These are phyloP conservation scores for Malurus melanocephalus DNA, from an alignment of 2,113 vertebrate species.

Conservation along the genomic window DNA sequence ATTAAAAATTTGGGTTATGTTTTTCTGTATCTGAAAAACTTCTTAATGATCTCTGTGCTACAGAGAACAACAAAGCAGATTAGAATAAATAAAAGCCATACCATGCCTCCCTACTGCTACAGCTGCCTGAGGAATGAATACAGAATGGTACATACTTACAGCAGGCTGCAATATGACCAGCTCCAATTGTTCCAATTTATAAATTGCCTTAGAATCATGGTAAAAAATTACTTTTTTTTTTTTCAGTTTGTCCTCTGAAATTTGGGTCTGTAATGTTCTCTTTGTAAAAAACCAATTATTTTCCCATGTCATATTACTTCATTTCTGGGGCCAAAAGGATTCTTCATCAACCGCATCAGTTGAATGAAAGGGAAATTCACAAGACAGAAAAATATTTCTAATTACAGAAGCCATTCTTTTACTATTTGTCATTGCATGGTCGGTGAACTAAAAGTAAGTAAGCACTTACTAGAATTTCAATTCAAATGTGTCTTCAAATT, in stretches of 20 bases:
- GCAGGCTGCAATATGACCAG: background rate
- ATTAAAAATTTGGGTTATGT: conserved; percentile 18
- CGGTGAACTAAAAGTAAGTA: background rate
- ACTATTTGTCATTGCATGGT: background rate
- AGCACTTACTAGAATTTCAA: background rate
- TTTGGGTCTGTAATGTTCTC: background rate
- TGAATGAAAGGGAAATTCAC: background rate
- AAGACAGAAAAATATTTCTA: background rate
- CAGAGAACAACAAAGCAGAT: conserved; percentile 30
- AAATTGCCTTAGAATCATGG: background rate
- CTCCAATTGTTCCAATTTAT: background rate
- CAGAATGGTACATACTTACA: background rate
- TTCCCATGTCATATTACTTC: background rate
- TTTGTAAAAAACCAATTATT: background rate
- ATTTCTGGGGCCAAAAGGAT: background rate
- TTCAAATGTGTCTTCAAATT: background rate
- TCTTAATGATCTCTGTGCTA: background rate
- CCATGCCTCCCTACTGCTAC: background rate
- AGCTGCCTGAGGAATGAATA: conserved; percentile 20
- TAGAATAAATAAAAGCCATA: conserved; percentile 21
- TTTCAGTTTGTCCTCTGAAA: background rate
- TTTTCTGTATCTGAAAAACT: background rate
- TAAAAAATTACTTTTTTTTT: background rate
- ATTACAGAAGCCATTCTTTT: background rate
- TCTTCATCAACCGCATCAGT: background rate